Base-by-base conservation (phyloP, 2,113 vertebrate genomes). In the Tenebrosternarchus preto region DNA sequence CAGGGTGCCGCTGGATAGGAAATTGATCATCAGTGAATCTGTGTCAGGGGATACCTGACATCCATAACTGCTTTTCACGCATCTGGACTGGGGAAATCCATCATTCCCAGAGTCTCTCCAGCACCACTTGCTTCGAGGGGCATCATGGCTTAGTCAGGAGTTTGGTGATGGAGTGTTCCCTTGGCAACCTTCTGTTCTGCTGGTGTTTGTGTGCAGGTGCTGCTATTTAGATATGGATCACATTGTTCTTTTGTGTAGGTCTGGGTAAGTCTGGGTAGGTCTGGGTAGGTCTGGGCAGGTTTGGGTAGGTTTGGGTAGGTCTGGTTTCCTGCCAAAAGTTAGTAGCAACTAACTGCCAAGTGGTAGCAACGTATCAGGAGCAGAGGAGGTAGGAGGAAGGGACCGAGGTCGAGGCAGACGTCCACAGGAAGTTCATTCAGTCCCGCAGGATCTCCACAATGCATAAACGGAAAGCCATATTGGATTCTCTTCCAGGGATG, bases 1-100 rank as follows among this genome's bases (percentile, higher is more conserved):
- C 79, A 73, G 29, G 67, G 67, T 81, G 87, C 86, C 76, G 86
- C 80, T 84, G 77, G 84, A 87, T 87, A 84, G 86, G 85, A 88
- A 89, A 92, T 91, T 91, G 89, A 92, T 92, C 89, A 90, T 86
- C 2, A 72, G 77, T 84, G 88, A 89, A 91, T 85, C 86, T 85
- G 89, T 76, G 85, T 88, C 90, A 63, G 84, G 88, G 89, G 91
- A 89, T 82, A 85, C 74, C 81, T 60, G 81, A 86, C 82, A 85
- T 87, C 80, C 87, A 80, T 83, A 86, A 84, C 88, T 79, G 88
- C 84, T 88, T 87, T 90, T 90, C 86, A 86, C 83, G 70, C 85
- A 82, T 64, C 5, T 82, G 85, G 83, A 77, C 83, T n/a, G 22
- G 39, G 55, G 81, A 85, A 88, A 89, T 88, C 82, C 83, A 80